Base-by-base conservation (phyloP, 1,140 invertebrate genomes). In the Pseudomyrmex pallidus region DNA sequence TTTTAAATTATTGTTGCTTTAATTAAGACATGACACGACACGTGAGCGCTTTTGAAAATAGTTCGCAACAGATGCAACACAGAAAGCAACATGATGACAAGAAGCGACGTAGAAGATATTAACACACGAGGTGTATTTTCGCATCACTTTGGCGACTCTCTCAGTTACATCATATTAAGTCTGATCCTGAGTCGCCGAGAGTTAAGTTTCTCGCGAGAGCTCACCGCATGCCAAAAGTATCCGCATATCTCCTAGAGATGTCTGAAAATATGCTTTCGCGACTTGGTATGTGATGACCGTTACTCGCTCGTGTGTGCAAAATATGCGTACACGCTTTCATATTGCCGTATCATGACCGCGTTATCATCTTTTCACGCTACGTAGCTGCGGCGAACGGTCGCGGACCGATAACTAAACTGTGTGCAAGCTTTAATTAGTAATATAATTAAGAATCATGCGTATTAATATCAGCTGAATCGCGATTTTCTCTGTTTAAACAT, bases 191-290 rank as follows among this genome's bases (percentile, higher is more conserved):
- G 44, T 66, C 46, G 35, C 35, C 44, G 12, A 5, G 63, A 22
- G 74, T 7, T 67, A 77, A 77, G 74, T 77, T 67, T 22, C 17
- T 35, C 35, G 35, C 9, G 20, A 61, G 20, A 61, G 57, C 9
- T 52, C 66, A n/a, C 13, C 20, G 48, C 25, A 13, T 68, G 74
- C 63, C 63, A 77, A 77, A 77, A 77, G n/a, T 22, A 56, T 77
- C 62, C 35, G 48, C 35, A 35, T 35, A 35, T 35, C 35, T 35
- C 15, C 52, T 46, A 44, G 13, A 15, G 17, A 56, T 77, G 50
- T 8, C 52, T 77, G 62, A 77, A 77, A 68, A 77, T 68, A 46
- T 68, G 66, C 66, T 56, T 77, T 56, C 10, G 50, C 35, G n/a
- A 3, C 13, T 13, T n/a, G 20, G 20, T 50, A 8, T 52, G 61